These are phyloP conservation scores for Bergia sp. DNA, from an alignment of 92 coral and sea anemone genomes.

Conservation along the genomic window DNA sequence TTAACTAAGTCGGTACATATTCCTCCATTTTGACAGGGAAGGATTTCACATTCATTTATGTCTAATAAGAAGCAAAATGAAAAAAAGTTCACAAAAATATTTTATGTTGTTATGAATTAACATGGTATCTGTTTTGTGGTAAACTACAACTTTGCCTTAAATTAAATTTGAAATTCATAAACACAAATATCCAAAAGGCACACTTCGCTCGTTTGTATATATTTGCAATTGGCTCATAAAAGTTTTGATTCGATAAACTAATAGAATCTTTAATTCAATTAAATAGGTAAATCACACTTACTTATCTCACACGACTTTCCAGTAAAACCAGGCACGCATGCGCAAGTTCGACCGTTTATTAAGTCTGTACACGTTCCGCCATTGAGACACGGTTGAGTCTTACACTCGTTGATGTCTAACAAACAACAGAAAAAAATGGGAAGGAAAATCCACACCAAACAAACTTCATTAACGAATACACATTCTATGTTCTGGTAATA, in stretches of 20 bases:
- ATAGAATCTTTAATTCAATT: too few relatives aligned
- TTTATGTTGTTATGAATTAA: too few relatives aligned
- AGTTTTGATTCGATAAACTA: neutral
- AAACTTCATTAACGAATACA: too few relatives aligned
- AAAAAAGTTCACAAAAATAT: neutral
- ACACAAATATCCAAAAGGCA: too few relatives aligned
- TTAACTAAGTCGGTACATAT: slow-evolving; percentile 9
- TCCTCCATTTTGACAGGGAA: slow-evolving; percentile 18
- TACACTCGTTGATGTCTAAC: slow-evolving; percentile 22
- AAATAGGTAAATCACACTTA: neutral
- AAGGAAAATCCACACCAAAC: neutral
- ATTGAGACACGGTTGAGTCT: slow-evolving; percentile 4
- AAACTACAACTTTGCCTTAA: too few relatives aligned
- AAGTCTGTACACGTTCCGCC: slow-evolving; percentile 33
- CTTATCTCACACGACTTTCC: slow-evolving; percentile 32
- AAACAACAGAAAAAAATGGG: neutral
- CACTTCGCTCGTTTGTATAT: too few relatives aligned
- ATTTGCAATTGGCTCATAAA: too few relatives aligned
- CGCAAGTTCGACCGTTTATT: slow-evolving; percentile 8
- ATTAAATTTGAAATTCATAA: too few relatives aligned
- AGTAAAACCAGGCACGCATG: slow-evolving; percentile 27
- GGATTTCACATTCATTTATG: slow-evolving; percentile 2
- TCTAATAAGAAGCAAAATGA: neutral
- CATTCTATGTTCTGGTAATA: neutral
- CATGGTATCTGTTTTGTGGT: too few relatives aligned